These are phyloP conservation scores for Tauraco erythrolophus DNA, from an alignment of 2,113 vertebrate genomes.

Conservation along the genomic window DNA sequence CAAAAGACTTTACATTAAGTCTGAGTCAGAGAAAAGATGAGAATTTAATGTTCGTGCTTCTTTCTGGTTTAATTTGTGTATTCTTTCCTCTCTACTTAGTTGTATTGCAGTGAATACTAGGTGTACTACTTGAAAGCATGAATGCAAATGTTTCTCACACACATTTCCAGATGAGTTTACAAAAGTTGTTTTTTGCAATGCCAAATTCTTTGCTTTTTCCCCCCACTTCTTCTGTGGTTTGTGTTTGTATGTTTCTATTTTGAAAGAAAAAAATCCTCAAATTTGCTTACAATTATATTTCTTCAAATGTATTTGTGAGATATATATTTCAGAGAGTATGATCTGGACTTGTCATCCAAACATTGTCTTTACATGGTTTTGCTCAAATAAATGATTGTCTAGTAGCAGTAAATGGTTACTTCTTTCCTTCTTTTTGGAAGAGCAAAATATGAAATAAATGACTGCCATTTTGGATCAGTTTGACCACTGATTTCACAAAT, in stretches of 20 bases:
- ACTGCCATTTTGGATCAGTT: background rate
- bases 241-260: background rate
- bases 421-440: background rate
- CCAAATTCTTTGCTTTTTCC: background rate
- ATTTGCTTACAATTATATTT: background rate
- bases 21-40: background rate
- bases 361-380: background rate
- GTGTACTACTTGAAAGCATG: background rate
- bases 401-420: background rate
- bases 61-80: background rate
- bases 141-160: background rate
- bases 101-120: background rate
- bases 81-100: background rate
- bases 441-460: background rate
- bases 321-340: background rate
- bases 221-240: background rate
- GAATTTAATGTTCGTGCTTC: background rate
- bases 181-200: background rate
- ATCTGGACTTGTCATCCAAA: background rate
- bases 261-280: background rate
- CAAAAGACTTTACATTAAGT: background rate
- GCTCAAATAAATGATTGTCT: background rate
- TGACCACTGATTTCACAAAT: background rate
- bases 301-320: background rate
- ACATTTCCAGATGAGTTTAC: background rate